These are phyloP conservation scores for Aphaenogaster floridana DNA, from an alignment of 1,140 invertebrate species.

Conservation along the genomic window DNA sequence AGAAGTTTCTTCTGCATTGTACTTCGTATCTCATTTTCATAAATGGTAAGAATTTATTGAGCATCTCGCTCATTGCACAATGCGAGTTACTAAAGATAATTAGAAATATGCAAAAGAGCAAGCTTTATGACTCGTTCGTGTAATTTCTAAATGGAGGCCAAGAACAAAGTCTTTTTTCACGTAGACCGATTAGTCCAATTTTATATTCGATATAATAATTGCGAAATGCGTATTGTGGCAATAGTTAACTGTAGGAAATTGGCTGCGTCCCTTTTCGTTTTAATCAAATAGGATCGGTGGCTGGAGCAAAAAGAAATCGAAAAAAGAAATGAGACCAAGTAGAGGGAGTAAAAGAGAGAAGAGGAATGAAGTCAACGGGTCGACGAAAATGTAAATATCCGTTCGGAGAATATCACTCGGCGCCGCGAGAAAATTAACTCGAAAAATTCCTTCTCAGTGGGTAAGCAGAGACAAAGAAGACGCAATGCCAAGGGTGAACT, in stretches of 20 bases:
- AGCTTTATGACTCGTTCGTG: not conserved
- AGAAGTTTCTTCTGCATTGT: not conserved
- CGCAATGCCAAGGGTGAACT: slow-evolving; percentile 18
- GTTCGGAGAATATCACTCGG: slow-evolving; percentile 65
- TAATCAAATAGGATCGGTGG: not conserved
- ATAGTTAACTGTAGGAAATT: slow-evolving; percentile 31
- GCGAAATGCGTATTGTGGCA: not conserved
- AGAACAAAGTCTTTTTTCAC: not conserved
- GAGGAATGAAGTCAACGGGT: slow-evolving; percentile 24
- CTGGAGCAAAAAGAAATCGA: not conserved
- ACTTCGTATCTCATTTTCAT: not conserved
- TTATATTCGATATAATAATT: not conserved
- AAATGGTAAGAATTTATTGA: slow-evolving; percentile 1
- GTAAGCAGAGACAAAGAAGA: slow-evolving; percentile 51
- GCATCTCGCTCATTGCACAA: not conserved
- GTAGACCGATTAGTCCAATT: not conserved
- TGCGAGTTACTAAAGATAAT: slow-evolving; percentile 6
- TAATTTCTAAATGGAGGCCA: slow-evolving; percentile 17
- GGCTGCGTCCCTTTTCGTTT: slow-evolving; percentile 9
- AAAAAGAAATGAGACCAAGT: not conserved
- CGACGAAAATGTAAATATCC: slow-evolving; percentile 75
- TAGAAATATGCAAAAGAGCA: slow-evolving; percentile 17
- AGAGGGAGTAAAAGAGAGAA: not conserved
- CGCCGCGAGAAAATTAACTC: slow-evolving; percentile 75
- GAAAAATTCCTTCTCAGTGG: slow-evolving; percentile 71